These are phyloP conservation scores for Meriones psammophilus DNA, from an alignment of 2,797 vertebrate genomes.

Conservation along the genomic window DNA sequence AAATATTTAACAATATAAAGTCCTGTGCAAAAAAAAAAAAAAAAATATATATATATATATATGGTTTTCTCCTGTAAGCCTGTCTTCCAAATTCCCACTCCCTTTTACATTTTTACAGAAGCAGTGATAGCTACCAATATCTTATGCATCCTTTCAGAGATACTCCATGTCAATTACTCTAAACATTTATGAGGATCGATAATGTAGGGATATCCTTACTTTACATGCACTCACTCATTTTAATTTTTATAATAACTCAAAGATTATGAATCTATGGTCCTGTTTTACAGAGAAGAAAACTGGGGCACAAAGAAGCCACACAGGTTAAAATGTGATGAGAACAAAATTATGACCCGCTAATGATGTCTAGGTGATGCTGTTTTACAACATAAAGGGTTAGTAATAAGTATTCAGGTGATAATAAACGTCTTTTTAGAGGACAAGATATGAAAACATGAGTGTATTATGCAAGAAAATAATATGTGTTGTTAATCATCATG, in stretches of 20 bases:
- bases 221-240: neutral
- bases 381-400: neutral
- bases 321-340: conserved; percentile 9
- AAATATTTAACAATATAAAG: conserved; percentile 12
- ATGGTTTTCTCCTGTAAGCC: too few species aligned
- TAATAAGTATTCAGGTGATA: neutral
- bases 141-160: neutral
- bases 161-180: neutral
- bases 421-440: neutral
- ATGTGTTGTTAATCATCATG: neutral
- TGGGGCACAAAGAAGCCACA: neutral
- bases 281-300: neutral
- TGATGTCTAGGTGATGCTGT: neutral
- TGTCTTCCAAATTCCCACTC: neutral
- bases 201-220: neutral
- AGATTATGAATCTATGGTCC: neutral
- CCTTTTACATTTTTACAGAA: neutral
- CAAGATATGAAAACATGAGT: neutral
- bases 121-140: neutral
- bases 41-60: too few species aligned
- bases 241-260: neutral
- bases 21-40: neutral
- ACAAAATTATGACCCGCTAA: neutral
- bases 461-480: neutral
- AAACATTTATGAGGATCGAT: neutral